A percentile compares a stretch with the other conserved stretches of the same genome.
phyloP scores from a whole-genome alignment of 2,888 invertebrate genomes.

The Drosophila falleni region DNA sequence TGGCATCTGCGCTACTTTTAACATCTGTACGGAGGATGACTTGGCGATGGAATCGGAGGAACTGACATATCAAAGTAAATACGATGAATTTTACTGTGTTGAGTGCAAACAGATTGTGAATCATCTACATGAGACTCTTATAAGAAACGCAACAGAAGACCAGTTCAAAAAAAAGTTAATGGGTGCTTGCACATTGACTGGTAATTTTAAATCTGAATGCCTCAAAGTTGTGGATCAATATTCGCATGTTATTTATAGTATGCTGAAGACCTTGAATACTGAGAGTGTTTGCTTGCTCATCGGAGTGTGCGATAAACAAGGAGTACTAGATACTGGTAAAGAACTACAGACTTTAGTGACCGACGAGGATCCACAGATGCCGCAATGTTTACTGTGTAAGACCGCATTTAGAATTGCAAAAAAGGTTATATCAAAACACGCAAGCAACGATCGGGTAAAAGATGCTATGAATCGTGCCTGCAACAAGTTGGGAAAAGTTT shows the following conservation, averaged over 20 bases:
- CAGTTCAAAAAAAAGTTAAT: slow-evolving; percentile 17
- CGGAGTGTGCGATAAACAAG: not conserved
- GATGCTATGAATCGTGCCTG: slow-evolving; percentile 20
- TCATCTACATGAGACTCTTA: not conserved
- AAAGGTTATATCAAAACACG: slow-evolving; percentile 9
- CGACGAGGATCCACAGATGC: not conserved
- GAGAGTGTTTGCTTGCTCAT: slow-evolving; percentile 3
- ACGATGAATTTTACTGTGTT: slow-evolving; percentile 4
- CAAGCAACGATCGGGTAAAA: slow-evolving; percentile 16
- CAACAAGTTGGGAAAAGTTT: slow-evolving; percentile 17
- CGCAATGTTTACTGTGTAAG: slow-evolving; percentile 27
- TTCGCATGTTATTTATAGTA: slow-evolving; percentile 9
- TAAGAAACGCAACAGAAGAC: not conserved
- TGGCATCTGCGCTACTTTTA: slow-evolving; percentile 8
- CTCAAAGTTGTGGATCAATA: slow-evolving; percentile 14
- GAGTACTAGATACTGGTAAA: not conserved
- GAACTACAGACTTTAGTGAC: not conserved
- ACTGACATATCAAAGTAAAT: not conserved
- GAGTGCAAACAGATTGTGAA: slow-evolving; percentile 9
- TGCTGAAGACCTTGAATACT: not conserved
- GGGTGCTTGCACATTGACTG: not conserved
- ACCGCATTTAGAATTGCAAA: slow-evolving; percentile 18
- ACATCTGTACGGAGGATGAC: slow-evolving; percentile 7
- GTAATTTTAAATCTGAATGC: slow-evolving; percentile 2
- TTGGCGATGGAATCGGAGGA: not conserved